Base-by-base conservation (phyloP, 2,797 vertebrate genomes). In the Numenius phaeopus region DNA sequence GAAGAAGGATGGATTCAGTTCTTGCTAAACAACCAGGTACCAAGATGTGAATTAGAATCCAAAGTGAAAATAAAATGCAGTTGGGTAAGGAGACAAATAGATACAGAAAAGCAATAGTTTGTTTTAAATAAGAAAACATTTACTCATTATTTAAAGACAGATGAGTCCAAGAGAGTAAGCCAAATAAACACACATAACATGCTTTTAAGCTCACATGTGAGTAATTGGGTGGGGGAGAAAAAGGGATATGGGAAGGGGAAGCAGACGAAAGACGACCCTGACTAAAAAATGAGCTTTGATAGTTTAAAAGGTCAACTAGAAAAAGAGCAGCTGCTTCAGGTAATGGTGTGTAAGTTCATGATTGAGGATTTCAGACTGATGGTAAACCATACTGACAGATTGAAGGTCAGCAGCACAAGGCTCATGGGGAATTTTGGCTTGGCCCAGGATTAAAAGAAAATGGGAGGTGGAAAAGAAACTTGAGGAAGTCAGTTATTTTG, bases 231-330 rank as follows among this genome's bases (percentile, higher is more conserved):
- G 57, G 80, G 46, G 42, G 39, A 87, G 20, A 37, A 71, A 83
- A 87, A 66, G 34, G 57, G 10, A 37, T 66, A 29, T 34, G 39
- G 32, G 66, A 59, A 79, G 27, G 7, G 15, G 27, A 73, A 82
- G 14, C 5, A 2, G 39, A 87, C 47, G 37, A 80, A 78, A 69
- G 49, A 73, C 50, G 83, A 78, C 46, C 34, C 46, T 79, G 64
- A 80, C 46, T 91, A 10, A 84, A 81, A 94, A 80, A 87, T 23
- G 61, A 91, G 39, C 46, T 92, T 81, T 58, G 24, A 15, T 92
- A 69, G 49, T 91, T 89, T 94, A 86, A 95, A 91, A 92, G 71
- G 84, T 92, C 75, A 87, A 29, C 81, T 85, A 85, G 86, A 37
- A 85, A 67, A 89, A 82, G 80, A 55, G 13, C 37, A 89, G 57